Evolutionary conservation across 2,797 vertebrate genomes (phyloP).

Genomic region (Poeciliopsis turneri): DNA sequence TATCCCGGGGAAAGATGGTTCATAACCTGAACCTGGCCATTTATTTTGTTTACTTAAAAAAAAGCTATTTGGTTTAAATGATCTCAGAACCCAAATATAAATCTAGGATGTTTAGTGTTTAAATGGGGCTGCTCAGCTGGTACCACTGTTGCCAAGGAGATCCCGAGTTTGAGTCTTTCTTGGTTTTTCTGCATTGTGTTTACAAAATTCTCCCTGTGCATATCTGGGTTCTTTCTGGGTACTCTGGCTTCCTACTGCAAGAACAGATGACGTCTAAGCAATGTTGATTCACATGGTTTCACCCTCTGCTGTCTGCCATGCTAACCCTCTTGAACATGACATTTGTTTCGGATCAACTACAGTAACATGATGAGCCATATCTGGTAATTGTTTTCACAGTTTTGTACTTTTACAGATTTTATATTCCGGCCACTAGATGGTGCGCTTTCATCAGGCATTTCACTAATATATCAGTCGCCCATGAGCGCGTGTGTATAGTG

Average conservation of each 20-base stretch:
- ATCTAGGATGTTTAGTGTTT: neutral
- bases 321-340: neutral
- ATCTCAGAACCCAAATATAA: neutral
- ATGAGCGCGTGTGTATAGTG: conserved; percentile 16
- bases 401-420: conserved; percentile 4
- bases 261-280: neutral
- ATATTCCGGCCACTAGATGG: conserved; percentile 58
- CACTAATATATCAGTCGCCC: neutral
- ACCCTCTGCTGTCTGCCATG: neutral
- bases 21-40: no score
- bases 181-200: no score
- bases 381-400: neutral
- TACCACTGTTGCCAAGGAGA: no score
- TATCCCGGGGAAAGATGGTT: neutral
- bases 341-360: neutral
- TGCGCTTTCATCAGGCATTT: conserved; percentile 37
- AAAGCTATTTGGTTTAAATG: neutral
- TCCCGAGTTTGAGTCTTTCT: no score
- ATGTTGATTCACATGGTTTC: neutral
- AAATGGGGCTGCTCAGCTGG: no score
- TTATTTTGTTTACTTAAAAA: no score
- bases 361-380: neutral
- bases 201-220: no score
- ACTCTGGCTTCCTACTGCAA: neutral
- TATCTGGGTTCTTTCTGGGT: no score